Conservation (phyloP, 2,888 invertebrate genomes). For the Rhopalosiphum nymphaeae region DNA sequence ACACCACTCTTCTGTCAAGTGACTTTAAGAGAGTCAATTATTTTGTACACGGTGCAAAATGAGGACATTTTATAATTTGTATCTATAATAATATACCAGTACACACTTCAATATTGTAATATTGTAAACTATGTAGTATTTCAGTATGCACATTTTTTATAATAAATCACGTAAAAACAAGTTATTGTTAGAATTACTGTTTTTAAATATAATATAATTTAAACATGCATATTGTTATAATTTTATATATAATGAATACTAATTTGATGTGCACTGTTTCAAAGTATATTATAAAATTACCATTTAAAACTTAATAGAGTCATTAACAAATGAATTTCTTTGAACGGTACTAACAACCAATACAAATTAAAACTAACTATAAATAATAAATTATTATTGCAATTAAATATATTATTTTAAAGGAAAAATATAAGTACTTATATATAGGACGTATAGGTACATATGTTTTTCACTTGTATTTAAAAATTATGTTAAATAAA, state of each 20-base stretch:
- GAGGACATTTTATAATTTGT: background rate
- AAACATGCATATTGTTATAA: background rate
- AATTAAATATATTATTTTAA: background rate
- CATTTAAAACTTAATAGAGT: background rate
- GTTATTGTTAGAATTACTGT: background rate
- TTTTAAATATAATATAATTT: background rate
- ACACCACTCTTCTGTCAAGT: background rate
- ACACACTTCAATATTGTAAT: background rate
- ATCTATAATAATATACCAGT: background rate
- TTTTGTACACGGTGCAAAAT: background rate
- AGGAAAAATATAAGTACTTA: background rate
- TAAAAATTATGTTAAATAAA: background rate
- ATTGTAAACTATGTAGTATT: background rate
- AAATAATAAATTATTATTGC: background rate
- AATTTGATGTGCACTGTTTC: no score
- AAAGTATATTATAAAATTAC: background rate
- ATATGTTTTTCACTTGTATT: background rate
- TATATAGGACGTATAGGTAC: background rate
- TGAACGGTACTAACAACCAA: background rate
- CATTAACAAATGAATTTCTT: background rate
- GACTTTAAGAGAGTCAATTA: background rate
- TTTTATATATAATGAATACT: background rate
- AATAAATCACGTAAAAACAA: background rate
- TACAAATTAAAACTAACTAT: background rate
- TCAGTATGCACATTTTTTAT: background rate